Evolutionary conservation across 2,797 vertebrate genomes (phyloP).

Genomic region (Enteromius afrohamiltoni): DNA sequence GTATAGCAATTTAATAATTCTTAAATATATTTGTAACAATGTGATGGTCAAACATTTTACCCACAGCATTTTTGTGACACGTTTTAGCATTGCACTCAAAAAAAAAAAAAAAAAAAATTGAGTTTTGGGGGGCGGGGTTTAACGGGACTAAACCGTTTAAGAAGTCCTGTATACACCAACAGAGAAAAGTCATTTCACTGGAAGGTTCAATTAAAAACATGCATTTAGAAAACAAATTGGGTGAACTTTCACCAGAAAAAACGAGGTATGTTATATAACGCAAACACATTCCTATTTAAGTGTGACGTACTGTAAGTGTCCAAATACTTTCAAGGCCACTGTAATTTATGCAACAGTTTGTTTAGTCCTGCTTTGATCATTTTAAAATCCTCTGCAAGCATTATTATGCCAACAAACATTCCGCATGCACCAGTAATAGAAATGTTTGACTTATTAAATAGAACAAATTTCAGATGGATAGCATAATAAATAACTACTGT

Average conservation of each 20-base stretch:
- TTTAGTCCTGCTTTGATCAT: conserved; percentile 26
- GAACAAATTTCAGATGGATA: conserved; percentile 27
- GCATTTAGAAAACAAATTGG: neutral
- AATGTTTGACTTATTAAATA: conserved; percentile 7
- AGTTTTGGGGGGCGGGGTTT: neutral
- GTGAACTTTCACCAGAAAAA: neutral
- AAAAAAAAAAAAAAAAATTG: too few species aligned
- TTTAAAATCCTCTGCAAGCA: neutral
- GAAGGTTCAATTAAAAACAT: neutral
- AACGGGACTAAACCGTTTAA: neutral
- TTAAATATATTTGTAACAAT: neutral
- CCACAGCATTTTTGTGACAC: neutral
- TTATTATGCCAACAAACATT: neutral
- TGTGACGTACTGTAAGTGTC: neutral
- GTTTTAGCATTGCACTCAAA: neutral
- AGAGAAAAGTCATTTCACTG: neutral
- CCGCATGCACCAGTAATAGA: neutral
- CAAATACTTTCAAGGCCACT: neutral
- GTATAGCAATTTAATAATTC: too few species aligned
- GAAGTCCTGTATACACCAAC: neutral
- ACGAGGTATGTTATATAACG: neutral
- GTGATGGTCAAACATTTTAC: neutral
- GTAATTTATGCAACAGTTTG: conserved; percentile 6
- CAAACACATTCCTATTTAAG: conserved; percentile 13
- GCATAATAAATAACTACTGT: conserved; percentile 31